These are phyloP conservation scores for Onychomys leucogaster DNA, from an alignment of 2,797 vertebrate genomes.

Conservation along the genomic window DNA sequence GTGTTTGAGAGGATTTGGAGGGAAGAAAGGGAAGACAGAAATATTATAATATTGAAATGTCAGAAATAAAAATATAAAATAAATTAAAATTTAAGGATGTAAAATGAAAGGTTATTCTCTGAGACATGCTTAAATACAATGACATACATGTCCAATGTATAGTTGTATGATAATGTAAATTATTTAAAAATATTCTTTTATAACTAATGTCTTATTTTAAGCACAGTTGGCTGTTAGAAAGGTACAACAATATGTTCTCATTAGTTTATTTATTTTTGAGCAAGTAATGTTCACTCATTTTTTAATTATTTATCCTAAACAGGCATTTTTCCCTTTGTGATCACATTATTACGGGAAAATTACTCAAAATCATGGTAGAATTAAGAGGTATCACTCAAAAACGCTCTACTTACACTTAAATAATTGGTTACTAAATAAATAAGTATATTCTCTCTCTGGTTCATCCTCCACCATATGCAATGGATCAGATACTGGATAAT, in stretches of 20 bases:
- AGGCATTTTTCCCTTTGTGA: background rate
- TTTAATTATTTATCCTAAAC: conserved; percentile 39
- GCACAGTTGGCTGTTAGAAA: background rate
- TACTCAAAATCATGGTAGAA: background rate
- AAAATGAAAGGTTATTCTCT: background rate
- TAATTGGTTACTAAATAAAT: background rate
- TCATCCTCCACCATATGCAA: background rate
- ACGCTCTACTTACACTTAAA: background rate
- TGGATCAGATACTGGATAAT: background rate
- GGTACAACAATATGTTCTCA: background rate
- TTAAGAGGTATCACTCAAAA: background rate
- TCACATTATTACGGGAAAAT: background rate
- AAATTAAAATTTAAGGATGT: background rate
- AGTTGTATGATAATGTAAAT: background rate
- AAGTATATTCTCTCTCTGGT: background rate
- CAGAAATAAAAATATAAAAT: background rate
- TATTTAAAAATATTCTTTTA: background rate
- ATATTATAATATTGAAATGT: background rate
- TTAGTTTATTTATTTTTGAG: background rate
- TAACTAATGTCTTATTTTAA: conserved; percentile 3
- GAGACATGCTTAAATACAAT: background rate
- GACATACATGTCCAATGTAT: background rate
- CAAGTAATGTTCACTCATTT: background rate
- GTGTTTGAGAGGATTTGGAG: background rate
- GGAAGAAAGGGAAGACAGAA: background rate